Conservation (phyloP, 2,888 invertebrate genomes). For the Athalia cordata region DNA sequence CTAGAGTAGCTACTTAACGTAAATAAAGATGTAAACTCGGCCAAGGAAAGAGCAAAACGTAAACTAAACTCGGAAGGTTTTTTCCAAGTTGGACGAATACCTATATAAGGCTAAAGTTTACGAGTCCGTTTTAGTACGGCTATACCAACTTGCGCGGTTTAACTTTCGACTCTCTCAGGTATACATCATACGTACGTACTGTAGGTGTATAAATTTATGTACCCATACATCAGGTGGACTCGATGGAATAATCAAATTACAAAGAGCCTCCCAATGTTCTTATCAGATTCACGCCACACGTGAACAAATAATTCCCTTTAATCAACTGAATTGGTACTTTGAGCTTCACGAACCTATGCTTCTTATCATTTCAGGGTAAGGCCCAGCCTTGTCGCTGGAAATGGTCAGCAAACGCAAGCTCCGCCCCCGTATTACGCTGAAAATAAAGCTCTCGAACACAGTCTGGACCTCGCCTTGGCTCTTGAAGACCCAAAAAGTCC, state of each 20-base stretch:
- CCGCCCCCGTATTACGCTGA: constrained; percentile 95
- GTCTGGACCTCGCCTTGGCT: constrained; percentile 88
- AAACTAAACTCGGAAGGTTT: constrained; percentile 7
- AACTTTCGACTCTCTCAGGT: constrained; percentile 4
- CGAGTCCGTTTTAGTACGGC: constrained; percentile 15
- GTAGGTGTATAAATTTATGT: no score
- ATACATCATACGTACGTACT: neutral
- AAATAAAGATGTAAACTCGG: constrained; percentile 29
- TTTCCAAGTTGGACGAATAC: neutral
- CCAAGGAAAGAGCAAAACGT: constrained; percentile 5
- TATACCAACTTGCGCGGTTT: neutral
- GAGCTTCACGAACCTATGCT: neutral
- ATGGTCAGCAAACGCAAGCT: constrained; percentile 85
- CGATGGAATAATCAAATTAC: neutral
- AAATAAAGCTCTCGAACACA: constrained; percentile 93
- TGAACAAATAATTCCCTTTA: no score
- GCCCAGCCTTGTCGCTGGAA: constrained; percentile 85
- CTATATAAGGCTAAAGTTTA: neutral
- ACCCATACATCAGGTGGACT: neutral
- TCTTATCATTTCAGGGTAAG: constrained; percentile 76
- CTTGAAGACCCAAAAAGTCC: constrained; percentile 91
- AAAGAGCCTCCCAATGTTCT: neutral
- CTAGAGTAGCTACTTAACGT: constrained; percentile 14
- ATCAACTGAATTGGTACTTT: constrained; percentile 1
- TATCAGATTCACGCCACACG: no score